A percentile compares a stretch with the other conserved stretches of the same genome.
These are phyloP conservation scores for Pseudocheirus occidentalis DNA, from an alignment of 2,797 vertebrate genomes.

Conservation along the genomic window DNA sequence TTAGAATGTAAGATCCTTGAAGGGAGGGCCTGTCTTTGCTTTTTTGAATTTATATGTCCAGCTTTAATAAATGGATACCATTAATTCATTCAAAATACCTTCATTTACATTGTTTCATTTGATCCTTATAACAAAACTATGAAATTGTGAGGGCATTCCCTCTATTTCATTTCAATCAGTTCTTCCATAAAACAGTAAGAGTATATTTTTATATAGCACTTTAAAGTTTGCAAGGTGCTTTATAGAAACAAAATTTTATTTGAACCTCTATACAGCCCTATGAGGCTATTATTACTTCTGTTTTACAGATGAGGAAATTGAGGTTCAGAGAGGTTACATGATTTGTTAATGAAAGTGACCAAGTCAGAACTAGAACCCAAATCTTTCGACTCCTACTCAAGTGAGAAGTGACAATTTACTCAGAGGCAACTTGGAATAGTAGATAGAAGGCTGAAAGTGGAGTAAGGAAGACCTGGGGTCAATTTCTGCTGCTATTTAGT, in stretches of 20 bases:
- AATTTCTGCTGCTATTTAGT: neutral
- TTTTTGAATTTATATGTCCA: neutral
- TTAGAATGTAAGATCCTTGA: neutral
- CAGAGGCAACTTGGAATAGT: neutral
- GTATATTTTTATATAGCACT: neutral
- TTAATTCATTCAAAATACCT: neutral
- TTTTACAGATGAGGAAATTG: neutral
- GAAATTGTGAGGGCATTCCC: neutral
- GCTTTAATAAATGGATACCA: neutral
- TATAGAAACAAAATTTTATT: neutral
- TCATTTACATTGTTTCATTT: neutral
- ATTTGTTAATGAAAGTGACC: neutral
- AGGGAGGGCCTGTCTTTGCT: neutral
- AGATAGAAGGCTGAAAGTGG: neutral
- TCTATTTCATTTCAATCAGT: neutral
- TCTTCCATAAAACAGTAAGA: neutral
- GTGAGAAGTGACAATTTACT: neutral
- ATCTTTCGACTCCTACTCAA: neutral
- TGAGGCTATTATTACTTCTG: neutral
- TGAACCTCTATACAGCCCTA: neutral
- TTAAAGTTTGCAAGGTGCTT: neutral
- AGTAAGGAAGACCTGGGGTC: neutral
- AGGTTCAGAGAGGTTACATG: neutral
- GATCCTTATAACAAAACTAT: neutral
- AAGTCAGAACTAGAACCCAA: neutral